Base-by-base conservation (phyloP, 1,140 invertebrate species). In the Apis laboriosa region DNA sequence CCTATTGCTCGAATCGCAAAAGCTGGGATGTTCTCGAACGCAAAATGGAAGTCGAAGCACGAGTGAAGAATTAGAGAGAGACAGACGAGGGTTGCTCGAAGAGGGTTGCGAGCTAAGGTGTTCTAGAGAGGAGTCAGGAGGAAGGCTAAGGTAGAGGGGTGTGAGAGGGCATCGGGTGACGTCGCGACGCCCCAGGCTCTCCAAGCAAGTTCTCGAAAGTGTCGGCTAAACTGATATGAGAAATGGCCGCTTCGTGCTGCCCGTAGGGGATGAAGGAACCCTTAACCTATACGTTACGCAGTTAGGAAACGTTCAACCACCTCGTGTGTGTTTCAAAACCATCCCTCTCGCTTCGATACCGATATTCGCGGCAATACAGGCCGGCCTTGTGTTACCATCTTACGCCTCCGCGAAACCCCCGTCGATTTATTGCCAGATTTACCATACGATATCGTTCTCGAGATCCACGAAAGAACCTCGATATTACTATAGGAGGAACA, bases 221-320 rank as follows among this genome's bases (percentile, higher is more conserved):
- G 93, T 94, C 93, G 90, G 89, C 92, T 91, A 92, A 92, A 93
- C 93, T 93, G 92, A 93, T 93, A 94, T 94, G 93, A 94, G 93
- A 93, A 93, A 94, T 91, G 92, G 93, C 83, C 90, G 88, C 88
- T 93, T 90, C 93, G 93, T 94, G 93, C 91, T 92, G 90, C 88
- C 93, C 92, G 91, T 90, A 88, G 91, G 93, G 93, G 88, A 90
- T 88, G 90, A 90, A 91, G 89, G 88, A 88, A 81, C 74, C 86
- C 90, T 89, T 81, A 87, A 91, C 84, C 91, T 92, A 92, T 93
- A 91, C 90, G 92, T 93, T 92, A 92, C 88, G 90, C 79, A 82
- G 84, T 89, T 74, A 86, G 90, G 83, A 91, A 91, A 92, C 88
- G 89, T 89, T 90, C 71, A 84, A 63, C 80, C 83, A 85, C 71